These are phyloP conservation scores for Diogma glabrata DNA, from an alignment of 2,888 invertebrate genomes.

Conservation along the genomic window DNA sequence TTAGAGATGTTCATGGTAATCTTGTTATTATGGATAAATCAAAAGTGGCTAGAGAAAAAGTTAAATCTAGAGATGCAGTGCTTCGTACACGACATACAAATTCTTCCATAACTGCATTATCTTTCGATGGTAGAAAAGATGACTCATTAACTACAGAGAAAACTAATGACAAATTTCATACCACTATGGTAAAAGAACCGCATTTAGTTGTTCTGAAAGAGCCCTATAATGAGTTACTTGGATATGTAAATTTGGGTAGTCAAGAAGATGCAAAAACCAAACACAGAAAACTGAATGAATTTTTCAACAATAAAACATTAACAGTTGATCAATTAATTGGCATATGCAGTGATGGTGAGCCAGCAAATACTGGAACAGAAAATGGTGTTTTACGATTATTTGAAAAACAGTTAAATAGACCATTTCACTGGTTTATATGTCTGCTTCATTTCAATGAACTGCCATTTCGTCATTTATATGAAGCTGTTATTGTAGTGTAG, in stretches of 20 bases:
- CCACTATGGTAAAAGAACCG: conserved; percentile 4
- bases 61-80: background rate
- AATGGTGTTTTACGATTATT: conserved; percentile 1
- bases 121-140: conserved; percentile 8
- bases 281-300: too few species aligned
- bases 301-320: background rate
- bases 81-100: background rate
- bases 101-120: background rate
- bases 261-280: background rate
- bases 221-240: background rate
- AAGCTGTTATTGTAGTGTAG: too few species aligned
- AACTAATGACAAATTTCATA: background rate
- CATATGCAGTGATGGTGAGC: background rate
- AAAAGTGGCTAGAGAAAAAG: background rate
- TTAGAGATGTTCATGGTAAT: background rate
- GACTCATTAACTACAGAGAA: conserved; percentile 1
- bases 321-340: background rate
- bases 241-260: background rate
- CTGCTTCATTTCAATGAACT: conserved; percentile 7
- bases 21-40: conserved; percentile 3
- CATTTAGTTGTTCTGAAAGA: conserved; percentile 3
- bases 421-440: conserved; percentile 7
- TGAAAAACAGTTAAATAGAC: conserved; percentile 2
- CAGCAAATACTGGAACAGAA: background rate
- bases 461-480: background rate